Evolutionary conservation across 2,113 vertebrate species (phyloP), one percentile per base, ranked within the genome.

Genomic region (Sus scrofa): DNA sequence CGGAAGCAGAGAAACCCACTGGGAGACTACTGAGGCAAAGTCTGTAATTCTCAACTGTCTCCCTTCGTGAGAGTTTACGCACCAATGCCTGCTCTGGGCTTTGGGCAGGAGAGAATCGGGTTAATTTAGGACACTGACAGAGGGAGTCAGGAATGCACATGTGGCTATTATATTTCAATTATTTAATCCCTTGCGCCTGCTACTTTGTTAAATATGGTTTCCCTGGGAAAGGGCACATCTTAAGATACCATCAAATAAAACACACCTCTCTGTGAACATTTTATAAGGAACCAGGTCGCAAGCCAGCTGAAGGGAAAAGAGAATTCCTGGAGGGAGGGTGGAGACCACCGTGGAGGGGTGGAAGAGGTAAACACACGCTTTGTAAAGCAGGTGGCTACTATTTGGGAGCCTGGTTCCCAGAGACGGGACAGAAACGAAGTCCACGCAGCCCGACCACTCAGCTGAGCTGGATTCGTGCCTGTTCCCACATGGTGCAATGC

Each of bases 401-500:
- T 2, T 78, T 75, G 30, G 2, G 6, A 74, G 67, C 65, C 60
- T 50, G 34, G 8, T 39, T 89, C 39, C 34, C 54, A 81, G 58
- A 24, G 22, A 12, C 1, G 18, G 18, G n/a, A 8, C 37, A 93
- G 34, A 73, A 37, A 34, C 1, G 11, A 78, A 37, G 24, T 63
- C 82, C 68, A 1, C 2, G 18, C 39, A 30, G 58, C 22, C 8
- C 0, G 0, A 1, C 19, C 1, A 34, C 75, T 34, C 70, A 0
- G 11, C 0, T 3, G 34, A n/a, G 32, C 20, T 50, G 7, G 50
- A 14, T 10, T 32, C 0, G 0, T 37, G 30, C 22, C 65, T 79
- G 3, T 15, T 10, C 32, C 79, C 44, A 0, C 3, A 0, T 3
- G 0, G 30, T 2, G 54, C 4, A 0, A 7, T 32, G 22, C 30